phyloP scores from a whole-genome alignment of 2,888 invertebrate species.

The Hipparchia semele region DNA sequence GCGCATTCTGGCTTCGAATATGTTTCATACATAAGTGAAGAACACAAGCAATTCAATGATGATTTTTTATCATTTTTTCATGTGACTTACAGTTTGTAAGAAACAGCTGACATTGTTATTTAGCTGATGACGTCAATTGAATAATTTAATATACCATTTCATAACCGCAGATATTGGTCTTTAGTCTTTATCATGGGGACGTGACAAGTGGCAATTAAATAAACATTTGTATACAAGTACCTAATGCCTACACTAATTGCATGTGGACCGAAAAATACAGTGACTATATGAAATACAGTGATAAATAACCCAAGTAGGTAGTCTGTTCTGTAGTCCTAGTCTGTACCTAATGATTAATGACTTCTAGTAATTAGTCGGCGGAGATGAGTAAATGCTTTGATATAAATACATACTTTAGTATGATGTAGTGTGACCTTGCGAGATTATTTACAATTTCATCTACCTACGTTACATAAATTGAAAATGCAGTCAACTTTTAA shows the following conservation, averaged over 20 bases:
- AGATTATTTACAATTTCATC: constrained; percentile 9
- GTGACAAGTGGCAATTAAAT: neutral
- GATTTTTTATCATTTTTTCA: too few species aligned
- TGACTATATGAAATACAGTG: constrained; percentile 2
- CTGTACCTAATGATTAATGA: constrained; percentile 2
- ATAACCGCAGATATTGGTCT: neutral
- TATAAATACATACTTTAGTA: neutral
- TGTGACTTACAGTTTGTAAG: neutral
- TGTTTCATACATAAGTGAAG: too few species aligned
- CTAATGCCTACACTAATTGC: neutral
- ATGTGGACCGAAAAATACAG: neutral
- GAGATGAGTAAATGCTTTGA: neutral
- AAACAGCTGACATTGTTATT: neutral
- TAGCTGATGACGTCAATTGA: neutral
- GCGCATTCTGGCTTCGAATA: too few species aligned
- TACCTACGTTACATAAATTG: neutral
- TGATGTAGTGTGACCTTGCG: neutral
- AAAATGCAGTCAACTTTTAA: neutral
- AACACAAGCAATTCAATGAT: too few species aligned
- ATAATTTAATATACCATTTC: neutral
- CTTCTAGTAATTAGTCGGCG: neutral
- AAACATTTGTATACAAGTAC: neutral
- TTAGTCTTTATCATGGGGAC: neutral
- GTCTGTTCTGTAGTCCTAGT: too few species aligned
- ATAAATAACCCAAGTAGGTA: too few species aligned